Conservation (phyloP, 1,140 invertebrate species). For the Anastrepha ludens region DNA sequence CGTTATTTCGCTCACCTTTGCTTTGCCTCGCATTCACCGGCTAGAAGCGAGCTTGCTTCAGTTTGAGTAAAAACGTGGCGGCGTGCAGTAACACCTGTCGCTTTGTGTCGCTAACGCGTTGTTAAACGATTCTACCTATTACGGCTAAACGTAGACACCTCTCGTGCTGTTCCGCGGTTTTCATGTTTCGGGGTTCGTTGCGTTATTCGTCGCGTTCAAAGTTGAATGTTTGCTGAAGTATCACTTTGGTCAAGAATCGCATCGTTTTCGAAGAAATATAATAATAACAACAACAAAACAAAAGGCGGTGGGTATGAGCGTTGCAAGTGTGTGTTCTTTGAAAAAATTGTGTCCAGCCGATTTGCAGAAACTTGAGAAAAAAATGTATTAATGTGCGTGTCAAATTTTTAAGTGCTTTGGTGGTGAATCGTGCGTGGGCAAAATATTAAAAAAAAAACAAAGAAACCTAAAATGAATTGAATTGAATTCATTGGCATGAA, state of each 20-base stretch:
- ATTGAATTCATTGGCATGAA: background rate
- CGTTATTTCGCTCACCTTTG: background rate
- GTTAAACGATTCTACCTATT: background rate
- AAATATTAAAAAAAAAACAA: background rate
- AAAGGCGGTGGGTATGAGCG: background rate
- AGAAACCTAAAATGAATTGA: background rate
- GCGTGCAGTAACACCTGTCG: conserved; percentile 45
- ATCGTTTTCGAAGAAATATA: background rate
- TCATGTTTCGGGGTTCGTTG: background rate
- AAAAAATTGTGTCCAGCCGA: too few relatives aligned
- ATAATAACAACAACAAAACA: background rate
- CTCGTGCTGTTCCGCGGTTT: background rate
- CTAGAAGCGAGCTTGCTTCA: background rate
- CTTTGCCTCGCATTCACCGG: conserved; percentile 19
- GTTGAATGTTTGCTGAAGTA: conserved; percentile 8
- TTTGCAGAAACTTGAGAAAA: too few relatives aligned
- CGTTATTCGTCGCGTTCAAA: background rate
- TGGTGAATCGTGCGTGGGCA: background rate
- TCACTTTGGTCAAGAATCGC: background rate
- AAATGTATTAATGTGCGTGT: background rate
- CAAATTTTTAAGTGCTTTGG: background rate
- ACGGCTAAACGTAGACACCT: background rate
- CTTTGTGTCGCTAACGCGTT: conserved; percentile 28
- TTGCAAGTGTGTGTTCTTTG: background rate
- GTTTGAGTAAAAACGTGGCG: conserved; percentile 51